phyloP scores from a whole-genome alignment of 2,888 invertebrate genomes.

The Torymus tubicola region DNA sequence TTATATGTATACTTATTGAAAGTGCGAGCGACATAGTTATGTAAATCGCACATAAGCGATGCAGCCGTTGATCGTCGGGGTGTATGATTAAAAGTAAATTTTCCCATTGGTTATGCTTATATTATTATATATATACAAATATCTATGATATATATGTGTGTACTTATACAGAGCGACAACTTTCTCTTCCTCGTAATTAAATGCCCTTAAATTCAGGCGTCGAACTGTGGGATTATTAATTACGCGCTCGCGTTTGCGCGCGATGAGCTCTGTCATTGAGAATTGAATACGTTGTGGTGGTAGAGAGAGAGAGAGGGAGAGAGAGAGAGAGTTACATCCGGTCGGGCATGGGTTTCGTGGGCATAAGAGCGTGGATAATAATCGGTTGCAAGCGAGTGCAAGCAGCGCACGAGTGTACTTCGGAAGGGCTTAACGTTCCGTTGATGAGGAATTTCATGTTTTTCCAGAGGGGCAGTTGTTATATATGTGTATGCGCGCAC shows the following conservation, averaged over 20 bases:
- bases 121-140: background rate
- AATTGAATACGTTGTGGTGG: constrained; percentile 46
- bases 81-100: constrained; percentile 52
- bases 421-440: constrained; percentile 36
- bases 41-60: background rate
- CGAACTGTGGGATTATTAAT: constrained; percentile 57
- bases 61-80: background rate
- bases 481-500: background rate
- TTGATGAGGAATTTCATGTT: constrained; percentile 48
- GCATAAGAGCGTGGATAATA: constrained; percentile 56
- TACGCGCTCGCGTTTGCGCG: constrained; percentile 29
- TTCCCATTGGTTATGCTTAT: constrained; percentile 13
- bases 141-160: background rate
- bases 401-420: background rate
- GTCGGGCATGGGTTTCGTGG: constrained; percentile 45
- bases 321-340: background rate
- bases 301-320: constrained; percentile 5
- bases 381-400: constrained; percentile 42
- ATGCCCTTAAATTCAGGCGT: constrained; percentile 31
- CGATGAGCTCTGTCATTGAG: constrained; percentile 52
- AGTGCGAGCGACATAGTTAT: constrained; percentile 10
- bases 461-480: constrained; percentile 3
- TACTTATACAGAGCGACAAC: background rate
- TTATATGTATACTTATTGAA: constrained; percentile 22
- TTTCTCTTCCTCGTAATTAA: constrained; percentile 37